Percentiles rank a stretch among this genome's conserved stretches.
These are phyloP conservation scores for Lasioglossum albipes DNA, from an alignment of 1,140 invertebrate species.

Conservation along the genomic window DNA sequence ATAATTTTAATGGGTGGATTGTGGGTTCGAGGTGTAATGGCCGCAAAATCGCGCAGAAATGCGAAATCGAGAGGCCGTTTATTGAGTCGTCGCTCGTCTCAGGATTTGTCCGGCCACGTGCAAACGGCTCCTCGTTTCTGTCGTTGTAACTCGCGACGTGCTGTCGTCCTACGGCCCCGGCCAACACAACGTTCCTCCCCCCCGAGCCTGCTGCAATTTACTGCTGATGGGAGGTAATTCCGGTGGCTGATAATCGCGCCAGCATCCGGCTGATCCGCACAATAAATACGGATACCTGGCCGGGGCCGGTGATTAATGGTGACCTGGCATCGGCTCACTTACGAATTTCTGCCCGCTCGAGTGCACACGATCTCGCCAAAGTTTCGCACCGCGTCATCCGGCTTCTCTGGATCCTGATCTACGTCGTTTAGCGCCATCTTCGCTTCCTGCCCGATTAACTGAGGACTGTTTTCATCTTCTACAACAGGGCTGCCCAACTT, in stretches of 20 bases:
- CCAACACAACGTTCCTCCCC: slow-evolving; percentile 28
- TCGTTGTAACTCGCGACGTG: slow-evolving; percentile 44
- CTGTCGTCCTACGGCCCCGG: slow-evolving; percentile 33
- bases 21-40: neutral
- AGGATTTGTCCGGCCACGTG: slow-evolving; percentile 15
- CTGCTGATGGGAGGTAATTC: slow-evolving; percentile 65
- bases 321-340: neutral
- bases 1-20: neutral
- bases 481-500: no score
- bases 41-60: neutral
- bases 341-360: slow-evolving; percentile 15
- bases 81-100: slow-evolving; percentile 31
- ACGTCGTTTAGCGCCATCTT: neutral
- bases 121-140: neutral
- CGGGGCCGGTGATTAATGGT: slow-evolving; percentile 54
- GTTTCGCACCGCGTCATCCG: neutral
- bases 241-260: slow-evolving; percentile 59
- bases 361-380: neutral
- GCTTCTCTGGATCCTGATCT: neutral
- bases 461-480: neutral
- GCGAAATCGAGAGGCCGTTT: neutral
- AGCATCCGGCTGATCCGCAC: slow-evolving; percentile 60
- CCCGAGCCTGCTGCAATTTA: slow-evolving; percentile 51
- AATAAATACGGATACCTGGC: slow-evolving; percentile 62
- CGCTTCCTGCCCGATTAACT: no score